A percentile compares a stretch with the other conserved stretches of the same genome.
Evolutionary conservation across 1,140 invertebrate genomes (phyloP).

Genomic region (Sitobion miscanthi): DNA sequence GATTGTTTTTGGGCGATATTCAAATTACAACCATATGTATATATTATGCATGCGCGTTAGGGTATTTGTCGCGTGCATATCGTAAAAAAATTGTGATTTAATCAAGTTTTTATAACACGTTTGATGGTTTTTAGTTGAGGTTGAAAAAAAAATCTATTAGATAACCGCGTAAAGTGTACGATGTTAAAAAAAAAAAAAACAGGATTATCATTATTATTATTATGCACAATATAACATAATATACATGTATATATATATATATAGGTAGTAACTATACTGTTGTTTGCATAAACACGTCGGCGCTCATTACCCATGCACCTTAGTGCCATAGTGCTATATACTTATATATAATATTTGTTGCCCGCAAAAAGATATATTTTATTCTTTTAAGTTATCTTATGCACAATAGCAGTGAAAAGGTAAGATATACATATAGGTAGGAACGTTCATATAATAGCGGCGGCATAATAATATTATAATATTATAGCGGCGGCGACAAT

Average conservation of each 20-base stretch:
- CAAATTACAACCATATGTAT: neutral
- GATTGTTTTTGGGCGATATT: neutral
- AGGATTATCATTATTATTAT: constrained; percentile 6
- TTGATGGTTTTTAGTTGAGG: neutral
- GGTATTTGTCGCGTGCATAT: neutral
- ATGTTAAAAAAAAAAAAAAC: neutral
- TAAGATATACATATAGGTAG: neutral
- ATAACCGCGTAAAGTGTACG: neutral
- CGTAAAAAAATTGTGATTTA: neutral
- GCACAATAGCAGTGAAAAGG: neutral
- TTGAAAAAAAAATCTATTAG: neutral
- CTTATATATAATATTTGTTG: neutral
- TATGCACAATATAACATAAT: neutral
- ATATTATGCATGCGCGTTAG: neutral
- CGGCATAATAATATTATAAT: neutral
- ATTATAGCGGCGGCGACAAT: neutral
- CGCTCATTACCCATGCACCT: neutral
- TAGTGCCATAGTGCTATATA: neutral
- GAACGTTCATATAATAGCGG: neutral
- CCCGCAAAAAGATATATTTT: constrained; percentile 2
- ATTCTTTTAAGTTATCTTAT: neutral
- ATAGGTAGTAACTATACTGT: neutral
- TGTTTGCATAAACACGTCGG: constrained; percentile 1
- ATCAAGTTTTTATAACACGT: constrained; percentile 19
- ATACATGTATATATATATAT: neutral